phyloP scores from a whole-genome alignment of 2,888 invertebrate species.

The Caradrina clavipalpis region DNA sequence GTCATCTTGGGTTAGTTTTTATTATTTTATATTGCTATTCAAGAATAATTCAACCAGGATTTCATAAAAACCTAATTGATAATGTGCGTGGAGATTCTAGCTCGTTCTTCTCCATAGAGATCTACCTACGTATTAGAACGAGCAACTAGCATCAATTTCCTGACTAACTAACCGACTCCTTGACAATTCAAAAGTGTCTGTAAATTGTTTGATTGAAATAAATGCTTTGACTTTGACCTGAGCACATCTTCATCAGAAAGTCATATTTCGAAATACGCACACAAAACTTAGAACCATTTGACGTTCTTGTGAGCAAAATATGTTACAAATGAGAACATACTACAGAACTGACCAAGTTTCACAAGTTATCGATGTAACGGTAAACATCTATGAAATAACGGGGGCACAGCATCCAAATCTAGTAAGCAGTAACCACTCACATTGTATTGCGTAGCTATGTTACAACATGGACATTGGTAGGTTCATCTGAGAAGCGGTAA shows the following conservation, averaged over 20 bases:
- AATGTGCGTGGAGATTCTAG: too few species aligned
- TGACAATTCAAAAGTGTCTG: too few species aligned
- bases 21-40: too few species aligned
- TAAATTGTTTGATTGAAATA: too few species aligned
- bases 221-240: neutral
- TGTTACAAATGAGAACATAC: slow-evolving; percentile 63
- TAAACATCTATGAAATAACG: slow-evolving; percentile 75
- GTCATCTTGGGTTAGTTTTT: too few species aligned
- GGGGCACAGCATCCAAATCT: slow-evolving; percentile 70
- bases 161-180: too few species aligned
- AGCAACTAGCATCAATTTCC: too few species aligned
- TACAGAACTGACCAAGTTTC: slow-evolving; percentile 68
- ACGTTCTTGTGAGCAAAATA: slow-evolving; percentile 49
- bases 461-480: slow-evolving; percentile 70
- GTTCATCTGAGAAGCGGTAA: slow-evolving; percentile 65
- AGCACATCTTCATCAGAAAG: neutral
- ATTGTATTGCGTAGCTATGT: slow-evolving; percentile 66
- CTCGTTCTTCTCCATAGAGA: too few species aligned
- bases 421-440: slow-evolving; percentile 65
- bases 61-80: too few species aligned
- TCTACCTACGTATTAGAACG: neutral
- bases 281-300: slow-evolving; percentile 25
- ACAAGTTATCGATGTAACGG: slow-evolving; percentile 74
- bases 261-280: slow-evolving; percentile 22
- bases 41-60: too few species aligned